Conservation (phyloP, 2,113 vertebrate genomes). For the Eubucco bourcierii region DNA sequence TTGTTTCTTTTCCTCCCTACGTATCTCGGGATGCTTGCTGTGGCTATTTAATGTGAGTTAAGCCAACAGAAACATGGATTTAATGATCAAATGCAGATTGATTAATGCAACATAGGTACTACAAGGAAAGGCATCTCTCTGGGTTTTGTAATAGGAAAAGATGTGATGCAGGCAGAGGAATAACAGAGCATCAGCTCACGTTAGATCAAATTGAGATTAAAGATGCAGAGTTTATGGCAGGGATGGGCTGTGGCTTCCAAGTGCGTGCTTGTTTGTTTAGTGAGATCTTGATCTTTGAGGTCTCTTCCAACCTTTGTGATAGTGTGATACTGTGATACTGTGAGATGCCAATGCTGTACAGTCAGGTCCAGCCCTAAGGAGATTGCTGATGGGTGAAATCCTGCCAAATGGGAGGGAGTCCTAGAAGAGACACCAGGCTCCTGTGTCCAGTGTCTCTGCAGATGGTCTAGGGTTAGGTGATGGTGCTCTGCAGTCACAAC, state of each 20-base stretch:
- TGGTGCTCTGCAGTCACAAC: accelerated
- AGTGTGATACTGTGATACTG: too few species aligned
- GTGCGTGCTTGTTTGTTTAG: not conserved
- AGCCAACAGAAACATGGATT: not conserved
- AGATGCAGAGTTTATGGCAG: not conserved
- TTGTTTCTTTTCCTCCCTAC: not conserved
- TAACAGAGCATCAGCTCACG: not conserved
- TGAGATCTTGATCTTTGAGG: too few species aligned
- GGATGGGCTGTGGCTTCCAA: not conserved
- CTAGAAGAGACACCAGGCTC: not conserved
- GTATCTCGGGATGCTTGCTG: not conserved
- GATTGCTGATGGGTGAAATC: not conserved
- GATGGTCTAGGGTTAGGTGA: accelerated
- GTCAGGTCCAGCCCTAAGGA: not conserved
- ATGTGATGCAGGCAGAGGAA: slow-evolving; percentile 20
- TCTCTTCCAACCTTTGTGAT: too few species aligned
- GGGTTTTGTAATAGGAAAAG: not conserved
- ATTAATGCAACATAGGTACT: slow-evolving; percentile 12
- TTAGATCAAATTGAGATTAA: not conserved
- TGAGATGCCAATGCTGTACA: not conserved
- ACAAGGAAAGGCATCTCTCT: slow-evolving; percentile 16
- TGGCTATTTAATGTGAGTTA: not conserved
- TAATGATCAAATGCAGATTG: not conserved
- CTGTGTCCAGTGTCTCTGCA: not conserved
- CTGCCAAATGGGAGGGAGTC: not conserved